phyloP scores from a whole-genome alignment of 2,797 vertebrate genomes.

The Anguilla anguilla region DNA sequence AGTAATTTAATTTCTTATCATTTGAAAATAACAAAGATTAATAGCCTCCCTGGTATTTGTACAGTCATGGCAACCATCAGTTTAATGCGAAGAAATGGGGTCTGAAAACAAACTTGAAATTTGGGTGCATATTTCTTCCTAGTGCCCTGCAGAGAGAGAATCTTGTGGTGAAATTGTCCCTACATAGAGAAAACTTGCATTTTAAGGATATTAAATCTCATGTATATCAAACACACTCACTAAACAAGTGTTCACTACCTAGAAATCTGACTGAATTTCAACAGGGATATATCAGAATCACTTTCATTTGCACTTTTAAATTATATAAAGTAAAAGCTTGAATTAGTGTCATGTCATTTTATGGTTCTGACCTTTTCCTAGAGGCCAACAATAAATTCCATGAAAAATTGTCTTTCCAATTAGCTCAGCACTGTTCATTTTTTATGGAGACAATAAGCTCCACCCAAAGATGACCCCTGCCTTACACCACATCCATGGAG shows the following conservation, averaged over 20 bases:
- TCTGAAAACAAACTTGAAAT: not conserved
- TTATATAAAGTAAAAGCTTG: not conserved
- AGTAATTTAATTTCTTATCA: not conserved
- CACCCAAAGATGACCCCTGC: not conserved
- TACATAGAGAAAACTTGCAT: not conserved
- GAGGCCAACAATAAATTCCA: not conserved
- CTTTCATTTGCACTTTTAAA: not conserved
- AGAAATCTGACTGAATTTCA: not conserved
- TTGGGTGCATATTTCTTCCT: not conserved
- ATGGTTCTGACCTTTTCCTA: not conserved
- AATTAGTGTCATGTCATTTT: not conserved
- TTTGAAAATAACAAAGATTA: not conserved
- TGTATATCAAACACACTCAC: not conserved
- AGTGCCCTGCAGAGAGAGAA: not conserved
- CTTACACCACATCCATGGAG: not conserved
- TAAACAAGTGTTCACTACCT: not conserved
- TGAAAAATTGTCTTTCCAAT: not conserved
- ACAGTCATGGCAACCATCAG: not conserved
- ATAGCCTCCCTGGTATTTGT: not conserved
- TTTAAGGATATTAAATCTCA: not conserved
- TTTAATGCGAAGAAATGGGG: not conserved
- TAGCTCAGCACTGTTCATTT: not conserved
- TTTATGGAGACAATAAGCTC: not conserved
- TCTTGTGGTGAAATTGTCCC: not conserved
- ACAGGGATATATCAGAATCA: not conserved